These are phyloP conservation scores for Drosophila gaucha DNA, from an alignment of 2,888 invertebrate genomes.

Conservation along the genomic window DNA sequence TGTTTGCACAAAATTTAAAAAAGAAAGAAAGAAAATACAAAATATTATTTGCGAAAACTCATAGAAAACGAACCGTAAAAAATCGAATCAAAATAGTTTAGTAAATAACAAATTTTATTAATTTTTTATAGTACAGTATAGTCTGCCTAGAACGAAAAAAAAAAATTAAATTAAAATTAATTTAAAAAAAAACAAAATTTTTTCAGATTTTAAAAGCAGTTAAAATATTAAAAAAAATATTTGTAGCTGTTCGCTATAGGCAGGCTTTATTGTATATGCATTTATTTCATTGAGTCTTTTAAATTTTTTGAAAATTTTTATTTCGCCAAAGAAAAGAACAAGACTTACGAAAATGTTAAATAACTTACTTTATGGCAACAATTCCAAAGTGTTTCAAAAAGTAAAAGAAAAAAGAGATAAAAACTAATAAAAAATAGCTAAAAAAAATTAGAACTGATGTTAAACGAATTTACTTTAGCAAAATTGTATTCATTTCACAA, in stretches of 20 bases:
- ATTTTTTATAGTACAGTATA: background rate
- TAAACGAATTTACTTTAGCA: conserved; percentile 83
- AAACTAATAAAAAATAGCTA: conserved; percentile 51
- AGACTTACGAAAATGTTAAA: conserved; percentile 44
- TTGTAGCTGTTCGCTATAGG: background rate
- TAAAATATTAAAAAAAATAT: too few relatives aligned
- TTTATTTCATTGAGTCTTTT: conserved; percentile 38
- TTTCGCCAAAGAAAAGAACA: conserved; percentile 23
- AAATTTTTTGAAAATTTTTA: conserved; percentile 3
- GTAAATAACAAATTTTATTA: background rate
- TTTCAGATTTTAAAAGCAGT: background rate
- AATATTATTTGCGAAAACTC: too few relatives aligned
- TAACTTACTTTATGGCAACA: conserved; percentile 72
- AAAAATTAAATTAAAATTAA: background rate
- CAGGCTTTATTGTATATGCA: conserved; percentile 22
- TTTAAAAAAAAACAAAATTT: background rate
- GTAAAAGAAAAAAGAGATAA: conserved; percentile 14
- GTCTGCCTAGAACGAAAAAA: background rate
- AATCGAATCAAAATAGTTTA: conserved; percentile 6
- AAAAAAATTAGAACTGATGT: conserved; percentile 80
- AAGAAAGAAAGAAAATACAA: background rate
- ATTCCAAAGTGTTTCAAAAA: conserved; percentile 63
- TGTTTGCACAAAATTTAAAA: conserved; percentile 30
- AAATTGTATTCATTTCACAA: conserved; percentile 74
- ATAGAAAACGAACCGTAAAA: too few relatives aligned